Base-by-base conservation (phyloP, 2,113 vertebrate genomes). In the Mirza zaza region DNA sequence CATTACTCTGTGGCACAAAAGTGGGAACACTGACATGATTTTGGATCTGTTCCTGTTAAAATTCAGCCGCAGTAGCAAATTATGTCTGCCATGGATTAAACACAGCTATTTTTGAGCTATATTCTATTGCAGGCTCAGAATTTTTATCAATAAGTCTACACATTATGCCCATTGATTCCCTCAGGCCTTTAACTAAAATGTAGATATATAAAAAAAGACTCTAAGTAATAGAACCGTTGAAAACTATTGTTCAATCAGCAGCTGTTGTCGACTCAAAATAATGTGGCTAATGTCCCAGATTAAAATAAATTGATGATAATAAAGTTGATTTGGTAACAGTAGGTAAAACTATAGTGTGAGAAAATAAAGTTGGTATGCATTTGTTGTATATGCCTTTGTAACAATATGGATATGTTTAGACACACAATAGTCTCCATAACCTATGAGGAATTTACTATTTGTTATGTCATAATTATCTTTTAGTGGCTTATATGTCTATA, bases 131-230 rank as follows among this genome's bases (percentile, higher is more conserved):
- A 92, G 94, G 92, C 96, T 96, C 87, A 90, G 98, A 98, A 98
- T 98, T 98, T 98, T 98, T 98, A 98, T 99, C 98, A 98, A 98
- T 99, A 98, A 97, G 96, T 98, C 98, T 98, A 96, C 94, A 36
- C 98, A 98, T 98, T 98, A 98, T 98, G 97, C 97, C 68, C 97
- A 98, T 98, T 98, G 98, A 98, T 98, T 98, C 97, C 95, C 96
- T 95, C 92, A 91, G 80, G 96, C 93, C 96, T 98, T 98, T 98
- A 98, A 97, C 95, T 97, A 92, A 97, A 97, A n/a, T 79, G 80
- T 55, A 27, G 25, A 25, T 61, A 5, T 7, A 42, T 95, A 25
- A 97, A 42, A 97, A 97, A 97, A 97, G 59, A 89, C 95, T 96
- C 87, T 98, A 95, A 97, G 98, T 98, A 96, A 98, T 97, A 96